Conservation (phyloP, 2,797 vertebrate species). For the Enoplosus armatus region DNA sequence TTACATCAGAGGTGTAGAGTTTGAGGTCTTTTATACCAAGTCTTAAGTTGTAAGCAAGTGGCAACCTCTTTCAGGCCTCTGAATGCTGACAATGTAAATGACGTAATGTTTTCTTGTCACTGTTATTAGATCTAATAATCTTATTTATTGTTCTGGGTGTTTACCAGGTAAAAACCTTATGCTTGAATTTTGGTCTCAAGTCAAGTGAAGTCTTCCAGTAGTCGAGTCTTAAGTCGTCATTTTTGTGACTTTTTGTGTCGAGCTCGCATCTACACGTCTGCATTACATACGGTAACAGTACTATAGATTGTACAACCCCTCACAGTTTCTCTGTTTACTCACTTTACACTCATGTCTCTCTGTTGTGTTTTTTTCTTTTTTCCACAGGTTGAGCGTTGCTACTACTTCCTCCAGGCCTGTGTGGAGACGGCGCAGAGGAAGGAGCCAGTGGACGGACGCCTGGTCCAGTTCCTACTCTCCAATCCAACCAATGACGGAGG, state of each 20-base stretch:
- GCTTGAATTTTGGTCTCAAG: neutral
- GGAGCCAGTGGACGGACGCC: conserved; percentile 93
- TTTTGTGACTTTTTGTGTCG: neutral
- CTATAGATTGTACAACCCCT: neutral
- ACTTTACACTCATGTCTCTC: neutral
- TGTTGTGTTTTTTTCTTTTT: conserved; percentile 3
- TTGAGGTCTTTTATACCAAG: neutral
- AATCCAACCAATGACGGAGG: conserved; percentile 97
- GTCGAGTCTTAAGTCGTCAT: neutral
- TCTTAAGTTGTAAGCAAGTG: neutral
- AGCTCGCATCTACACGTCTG: neutral
- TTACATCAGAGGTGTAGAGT: conserved; percentile 1
- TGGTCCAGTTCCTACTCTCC: conserved; percentile 93
- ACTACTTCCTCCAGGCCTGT: conserved; percentile 94
- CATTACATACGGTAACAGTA: neutral
- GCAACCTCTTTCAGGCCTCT: neutral
- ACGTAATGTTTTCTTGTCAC: neutral
- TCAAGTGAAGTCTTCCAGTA: neutral
- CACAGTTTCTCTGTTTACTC: neutral
- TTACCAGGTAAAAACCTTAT: neutral
- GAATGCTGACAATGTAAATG: neutral
- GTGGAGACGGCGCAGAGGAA: conserved; percentile 94
- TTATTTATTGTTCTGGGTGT: too few species aligned
- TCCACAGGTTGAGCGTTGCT: conserved; percentile 93
- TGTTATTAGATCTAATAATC: neutral